Evolutionary conservation across 1,140 invertebrate species (phyloP), one percentile per base, ranked within the genome.

Genomic region (Panagrolaimus sp.): DNA sequence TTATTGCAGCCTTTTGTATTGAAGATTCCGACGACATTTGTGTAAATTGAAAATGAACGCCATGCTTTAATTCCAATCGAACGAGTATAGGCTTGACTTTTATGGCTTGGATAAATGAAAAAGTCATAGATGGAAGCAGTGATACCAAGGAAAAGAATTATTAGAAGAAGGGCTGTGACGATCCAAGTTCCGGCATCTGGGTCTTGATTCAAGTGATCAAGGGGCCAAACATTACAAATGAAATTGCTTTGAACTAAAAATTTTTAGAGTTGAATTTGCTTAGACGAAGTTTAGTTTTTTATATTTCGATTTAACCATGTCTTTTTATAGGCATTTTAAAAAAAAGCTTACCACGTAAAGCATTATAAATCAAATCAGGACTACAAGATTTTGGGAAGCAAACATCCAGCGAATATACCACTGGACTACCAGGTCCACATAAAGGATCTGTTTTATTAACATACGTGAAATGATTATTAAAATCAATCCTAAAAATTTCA

Each of bases 21-120:
- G 11, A 74, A 57, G 9, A 72, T 72, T 48, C 44, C 70, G 4
- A n/a, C 42, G 48, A 72, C 44, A 16, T 73, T 72, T 20, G 70
- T 72, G 70, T 72, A 72, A 7, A 68, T 23, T 20, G 70, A 72
- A 44, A 72, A 72, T 5, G 47, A 45, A 1, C 70, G 5, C 38
- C 74, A 63, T 31, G 14, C 16, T 9, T 23, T 43, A 16, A 72
- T 44, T 23, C 9, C 70, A 16, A 71, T 23, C 9, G 51, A 42
- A n/a, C 47, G 66, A 14, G 16, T 65, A 16, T 63, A 67, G 14
- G 20, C 53, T 23, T 31, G 63, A 31, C n/a, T 13, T 11, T 20
- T 11, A 61, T 25, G 66, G 16, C n/a, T 31, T n/a, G 20, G 20
- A 20, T 57, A 45, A 44, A 67, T 61, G 23, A 67, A 67, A 16